A percentile compares a stretch with the other conserved stretches of the same genome.
Conservation (phyloP, 2,797 vertebrate genomes). For the Strix occidentalis region DNA sequence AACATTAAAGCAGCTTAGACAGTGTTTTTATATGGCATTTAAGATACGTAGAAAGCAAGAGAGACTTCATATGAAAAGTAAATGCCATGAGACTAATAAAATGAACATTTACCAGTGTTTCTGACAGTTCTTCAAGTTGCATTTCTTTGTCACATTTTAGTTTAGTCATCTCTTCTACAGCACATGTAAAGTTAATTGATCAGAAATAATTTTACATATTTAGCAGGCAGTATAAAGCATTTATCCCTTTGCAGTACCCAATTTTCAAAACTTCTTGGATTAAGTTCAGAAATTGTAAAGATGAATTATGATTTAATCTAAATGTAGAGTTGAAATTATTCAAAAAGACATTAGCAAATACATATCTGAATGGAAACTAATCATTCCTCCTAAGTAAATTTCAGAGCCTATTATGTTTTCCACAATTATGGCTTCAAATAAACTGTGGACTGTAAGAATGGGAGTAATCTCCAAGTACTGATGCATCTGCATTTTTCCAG, state of each 20-base stretch:
- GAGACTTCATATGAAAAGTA: not conserved
- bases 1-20: not conserved
- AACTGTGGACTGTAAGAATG: not conserved
- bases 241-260: not conserved
- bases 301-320: not conserved
- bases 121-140: constrained; percentile 80
- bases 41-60: not conserved
- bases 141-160: constrained; percentile 78
- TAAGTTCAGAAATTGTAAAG: not conserved
- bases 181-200: constrained; percentile 36
- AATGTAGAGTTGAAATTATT: not conserved
- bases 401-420: not conserved
- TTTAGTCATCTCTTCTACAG: constrained; percentile 79
- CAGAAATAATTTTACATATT: not conserved
- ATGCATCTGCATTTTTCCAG: not conserved
- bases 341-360: not conserved
- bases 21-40: not conserved
- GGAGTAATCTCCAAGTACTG: not conserved
- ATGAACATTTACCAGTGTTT: constrained; percentile 79
- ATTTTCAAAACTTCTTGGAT: not conserved
- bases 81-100: constrained; percentile 1
- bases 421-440: not conserved
- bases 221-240: not conserved
- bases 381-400: not conserved
- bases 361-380: not conserved